A percentile compares a stretch with the other conserved stretches of the same genome.
phyloP scores from a whole-genome alignment of 2,797 vertebrate species.

The Microctenopoma steveboyesi region DNA sequence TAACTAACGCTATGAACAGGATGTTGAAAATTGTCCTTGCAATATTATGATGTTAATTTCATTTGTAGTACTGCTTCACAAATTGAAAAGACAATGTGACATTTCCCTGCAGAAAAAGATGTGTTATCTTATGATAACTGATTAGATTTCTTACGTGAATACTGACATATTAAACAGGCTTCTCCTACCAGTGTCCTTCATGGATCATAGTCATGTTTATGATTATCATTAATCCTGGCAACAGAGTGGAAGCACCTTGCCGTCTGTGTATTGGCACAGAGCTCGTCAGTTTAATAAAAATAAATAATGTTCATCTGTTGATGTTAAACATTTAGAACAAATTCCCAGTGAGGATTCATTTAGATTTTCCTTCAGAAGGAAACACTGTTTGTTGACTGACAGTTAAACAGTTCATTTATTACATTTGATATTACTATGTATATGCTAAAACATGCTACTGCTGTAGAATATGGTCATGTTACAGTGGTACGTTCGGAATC shows the following conservation, averaged over 20 bases:
- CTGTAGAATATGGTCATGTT: too few relatives aligned
- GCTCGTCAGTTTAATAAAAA: constrained; percentile 41
- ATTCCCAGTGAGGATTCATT: constrained; percentile 22
- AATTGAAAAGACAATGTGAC: constrained; percentile 64
- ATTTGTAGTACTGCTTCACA: constrained; percentile 64
- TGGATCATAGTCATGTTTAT: constrained; percentile 59
- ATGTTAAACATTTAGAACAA: constrained; percentile 32
- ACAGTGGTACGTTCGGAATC: too few relatives aligned
- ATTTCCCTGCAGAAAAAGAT: constrained; percentile 50
- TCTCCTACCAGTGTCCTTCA: constrained; percentile 74
- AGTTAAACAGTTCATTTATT: constrained; percentile 14
- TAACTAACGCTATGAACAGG: constrained; percentile 52
- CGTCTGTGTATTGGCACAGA: constrained; percentile 30
- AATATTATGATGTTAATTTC: constrained; percentile 68
- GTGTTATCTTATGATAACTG: constrained; percentile 66
- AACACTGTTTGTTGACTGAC: constrained; percentile 17
- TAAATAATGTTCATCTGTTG: constrained; percentile 44
- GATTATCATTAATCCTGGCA: constrained; percentile 68
- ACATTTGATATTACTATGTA: neutral
- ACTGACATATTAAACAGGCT: constrained; percentile 69
- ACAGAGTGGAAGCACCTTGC: constrained; percentile 54
- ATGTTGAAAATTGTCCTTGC: constrained; percentile 61
- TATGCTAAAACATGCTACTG: neutral
- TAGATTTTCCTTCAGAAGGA: constrained; percentile 13
- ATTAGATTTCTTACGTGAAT: constrained; percentile 74